Conservation (phyloP, 1,140 invertebrate genomes). For the Saccostrea cuccullata region DNA sequence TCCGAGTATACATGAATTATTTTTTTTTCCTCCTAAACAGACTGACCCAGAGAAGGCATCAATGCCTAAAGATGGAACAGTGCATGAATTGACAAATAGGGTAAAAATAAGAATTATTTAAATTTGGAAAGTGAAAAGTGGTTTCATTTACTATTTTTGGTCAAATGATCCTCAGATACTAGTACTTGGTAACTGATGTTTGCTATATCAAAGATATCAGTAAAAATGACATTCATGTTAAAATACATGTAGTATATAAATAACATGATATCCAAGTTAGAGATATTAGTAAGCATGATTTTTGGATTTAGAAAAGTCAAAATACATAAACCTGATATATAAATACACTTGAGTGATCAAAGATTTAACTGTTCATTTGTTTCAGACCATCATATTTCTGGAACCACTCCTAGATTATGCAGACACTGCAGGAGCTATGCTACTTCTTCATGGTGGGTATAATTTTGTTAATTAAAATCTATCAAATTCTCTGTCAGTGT, state of each 20-base stretch:
- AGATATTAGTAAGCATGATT: neutral
- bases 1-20: too few species aligned
- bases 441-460: constrained; percentile 75
- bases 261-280: neutral
- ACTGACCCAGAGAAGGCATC: constrained; percentile 86
- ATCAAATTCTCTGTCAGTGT: neutral
- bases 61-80: constrained; percentile 96
- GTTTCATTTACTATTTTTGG: neutral
- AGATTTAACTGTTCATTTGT: neutral
- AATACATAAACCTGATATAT: neutral
- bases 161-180: too few species aligned
- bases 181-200: neutral
- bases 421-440: constrained; percentile 76
- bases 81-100: constrained; percentile 96
- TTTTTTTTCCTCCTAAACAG: constrained; percentile 69
- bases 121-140: neutral
- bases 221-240: neutral
- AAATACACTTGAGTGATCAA: neutral
- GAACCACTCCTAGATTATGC: constrained; percentile 75
- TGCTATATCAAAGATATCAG: neutral
- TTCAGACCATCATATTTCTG: constrained; percentile 75
- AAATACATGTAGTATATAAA: neutral
- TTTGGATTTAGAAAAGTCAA: too few species aligned
- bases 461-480: neutral
- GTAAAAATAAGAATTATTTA: constrained; percentile 79